Evolutionary conservation across 2,888 invertebrate genomes (phyloP).

Genomic region (Auanema freiburgensis): DNA sequence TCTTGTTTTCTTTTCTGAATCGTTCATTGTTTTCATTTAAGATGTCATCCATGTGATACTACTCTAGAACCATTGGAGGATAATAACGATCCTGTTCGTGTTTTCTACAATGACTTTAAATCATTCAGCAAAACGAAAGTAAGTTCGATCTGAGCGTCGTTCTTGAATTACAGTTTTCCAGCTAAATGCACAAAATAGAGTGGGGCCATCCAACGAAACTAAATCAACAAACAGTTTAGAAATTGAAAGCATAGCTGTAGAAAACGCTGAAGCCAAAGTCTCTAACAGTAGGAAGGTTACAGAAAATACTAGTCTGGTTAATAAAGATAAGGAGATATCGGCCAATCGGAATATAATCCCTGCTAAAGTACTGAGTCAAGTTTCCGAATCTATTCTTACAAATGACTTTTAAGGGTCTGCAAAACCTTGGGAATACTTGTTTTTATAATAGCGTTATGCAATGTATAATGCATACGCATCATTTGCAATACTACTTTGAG

Average conservation of each 20-base stretch:
- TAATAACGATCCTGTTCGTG: slow-evolving; percentile 7
- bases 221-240: not conserved
- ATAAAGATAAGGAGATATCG: not conserved
- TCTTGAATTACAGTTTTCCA: too few relatives aligned
- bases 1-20: not conserved
- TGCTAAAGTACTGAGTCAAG: not conserved
- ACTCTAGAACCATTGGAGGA: slow-evolving; percentile 14
- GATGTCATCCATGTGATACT: slow-evolving; percentile 23
- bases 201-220: too few relatives aligned
- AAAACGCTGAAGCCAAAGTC: not conserved
- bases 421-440: slow-evolving; percentile 60
- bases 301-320: not conserved
- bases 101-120: slow-evolving; percentile 16
- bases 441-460: slow-evolving; percentile 59
- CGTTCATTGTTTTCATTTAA: slow-evolving; percentile 8
- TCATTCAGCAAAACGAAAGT: slow-evolving; percentile 17
- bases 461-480: slow-evolving; percentile 50
- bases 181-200: slow-evolving; percentile 4
- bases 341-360: not conserved
- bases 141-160: not conserved
- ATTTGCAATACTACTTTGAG: slow-evolving; percentile 32
- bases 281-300: not conserved
- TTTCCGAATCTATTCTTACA: not conserved
- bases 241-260: not conserved
- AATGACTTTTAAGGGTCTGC: slow-evolving; percentile 39